Percentiles rank a stretch among this genome's conserved stretches.
phyloP scores from a whole-genome alignment of 2,113 vertebrate genomes.

The Eublepharis macularius region DNA sequence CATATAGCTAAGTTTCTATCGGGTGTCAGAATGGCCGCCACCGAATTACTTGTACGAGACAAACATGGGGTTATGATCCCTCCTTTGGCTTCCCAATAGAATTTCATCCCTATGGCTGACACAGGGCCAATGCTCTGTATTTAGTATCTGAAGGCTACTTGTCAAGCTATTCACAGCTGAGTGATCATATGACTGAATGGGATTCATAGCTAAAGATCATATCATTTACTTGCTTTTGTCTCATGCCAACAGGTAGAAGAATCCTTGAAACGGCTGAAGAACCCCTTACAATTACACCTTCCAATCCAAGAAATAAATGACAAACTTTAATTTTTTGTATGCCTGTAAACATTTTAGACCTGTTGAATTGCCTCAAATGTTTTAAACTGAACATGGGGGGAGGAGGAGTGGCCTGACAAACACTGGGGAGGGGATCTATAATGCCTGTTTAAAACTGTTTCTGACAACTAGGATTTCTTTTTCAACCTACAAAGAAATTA shows the following conservation, averaged over 20 bases:
- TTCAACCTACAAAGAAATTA: background rate
- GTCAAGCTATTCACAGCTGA: background rate
- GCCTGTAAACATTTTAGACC: background rate
- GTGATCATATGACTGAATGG: background rate
- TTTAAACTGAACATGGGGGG: constrained; percentile 48
- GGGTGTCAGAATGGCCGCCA: background rate
- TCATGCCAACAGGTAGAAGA: constrained; percentile 79
- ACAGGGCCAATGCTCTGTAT: background rate
- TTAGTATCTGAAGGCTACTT: background rate
- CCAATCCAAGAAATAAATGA: constrained; percentile 78
- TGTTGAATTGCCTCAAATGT: constrained; percentile 20
- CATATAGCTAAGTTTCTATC: background rate
- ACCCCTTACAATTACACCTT: constrained; percentile 76
- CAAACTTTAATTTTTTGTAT: constrained; percentile 69
- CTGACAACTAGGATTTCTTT: constrained; percentile 28
- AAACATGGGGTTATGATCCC: background rate
- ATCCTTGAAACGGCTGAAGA: constrained; percentile 80
- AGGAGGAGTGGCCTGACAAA: too few species aligned
- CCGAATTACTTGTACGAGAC: too few species aligned
- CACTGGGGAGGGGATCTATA: constrained; percentile 12
- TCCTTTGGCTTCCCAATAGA: background rate
- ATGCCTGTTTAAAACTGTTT: constrained; percentile 15
- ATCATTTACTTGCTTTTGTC: constrained; percentile 8
- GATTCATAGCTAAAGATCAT: background rate
- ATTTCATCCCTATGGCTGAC: background rate